phyloP scores from a whole-genome alignment of 2,113 vertebrate genomes.

The Dicerorhinus sumatrensis region DNA sequence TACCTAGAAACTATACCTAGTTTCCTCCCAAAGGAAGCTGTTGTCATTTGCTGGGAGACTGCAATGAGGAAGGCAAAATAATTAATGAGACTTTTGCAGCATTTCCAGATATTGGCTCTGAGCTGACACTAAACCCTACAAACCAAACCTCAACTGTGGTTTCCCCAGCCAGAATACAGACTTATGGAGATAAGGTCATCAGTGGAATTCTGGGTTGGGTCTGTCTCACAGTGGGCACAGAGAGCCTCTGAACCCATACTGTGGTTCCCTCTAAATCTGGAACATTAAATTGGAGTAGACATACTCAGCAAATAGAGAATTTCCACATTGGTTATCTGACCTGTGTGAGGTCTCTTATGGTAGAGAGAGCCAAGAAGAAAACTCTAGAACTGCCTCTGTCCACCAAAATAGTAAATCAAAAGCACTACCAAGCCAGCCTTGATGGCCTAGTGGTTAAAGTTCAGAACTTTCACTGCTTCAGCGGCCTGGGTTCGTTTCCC shows the following conservation, averaged over 20 bases:
- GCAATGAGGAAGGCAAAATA: not conserved
- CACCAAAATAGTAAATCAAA: not conserved
- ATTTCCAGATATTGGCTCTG: not conserved
- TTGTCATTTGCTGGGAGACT: not conserved
- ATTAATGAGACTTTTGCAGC: not conserved
- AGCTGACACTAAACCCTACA: not conserved
- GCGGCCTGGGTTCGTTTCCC: no score
- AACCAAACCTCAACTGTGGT: not conserved
- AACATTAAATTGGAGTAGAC: not conserved
- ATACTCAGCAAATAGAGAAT: not conserved
- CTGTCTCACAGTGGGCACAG: not conserved
- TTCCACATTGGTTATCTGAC: not conserved
- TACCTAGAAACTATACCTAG: no score
- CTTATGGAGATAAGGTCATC: not conserved
- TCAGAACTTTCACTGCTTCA: no score
- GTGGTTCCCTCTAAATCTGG: not conserved
- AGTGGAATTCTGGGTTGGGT: not conserved
- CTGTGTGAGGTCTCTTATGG: not conserved
- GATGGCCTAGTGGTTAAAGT: no score
- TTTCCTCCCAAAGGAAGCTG: not conserved
- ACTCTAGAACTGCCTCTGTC: not conserved
- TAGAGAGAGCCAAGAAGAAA: not conserved
- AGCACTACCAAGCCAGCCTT: not conserved
- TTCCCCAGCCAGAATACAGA: not conserved
- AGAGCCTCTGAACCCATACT: not conserved